phyloP scores from a whole-genome alignment of 2,888 invertebrate species.

The Tuberolachnus salignus region DNA sequence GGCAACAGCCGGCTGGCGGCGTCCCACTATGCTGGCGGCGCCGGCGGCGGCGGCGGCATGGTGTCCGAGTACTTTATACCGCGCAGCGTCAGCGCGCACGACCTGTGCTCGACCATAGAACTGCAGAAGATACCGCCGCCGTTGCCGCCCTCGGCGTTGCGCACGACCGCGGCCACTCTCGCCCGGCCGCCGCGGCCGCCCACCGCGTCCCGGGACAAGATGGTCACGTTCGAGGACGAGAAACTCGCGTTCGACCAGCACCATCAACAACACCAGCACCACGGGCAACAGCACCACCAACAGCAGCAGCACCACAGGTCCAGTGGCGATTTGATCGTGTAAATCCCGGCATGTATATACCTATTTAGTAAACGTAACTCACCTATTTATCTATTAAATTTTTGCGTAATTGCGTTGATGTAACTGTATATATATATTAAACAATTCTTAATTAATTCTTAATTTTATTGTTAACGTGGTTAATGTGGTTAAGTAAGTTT shows the following conservation, averaged over 20 bases:
- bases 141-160: constrained; percentile 62
- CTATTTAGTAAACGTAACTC: not conserved
- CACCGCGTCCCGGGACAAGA: constrained; percentile 70
- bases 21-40: constrained; percentile 56
- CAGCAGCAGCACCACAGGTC: constrained; percentile 18
- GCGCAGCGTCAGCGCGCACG: constrained; percentile 82
- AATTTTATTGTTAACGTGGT: constrained; percentile 7
- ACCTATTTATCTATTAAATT: not conserved
- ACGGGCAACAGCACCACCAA: not conserved
- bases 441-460: not conserved
- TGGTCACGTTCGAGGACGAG: constrained; percentile 83
- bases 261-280: not conserved
- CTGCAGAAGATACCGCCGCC: constrained; percentile 64
- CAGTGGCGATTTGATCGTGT: constrained; percentile 32
- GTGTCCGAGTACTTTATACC: constrained; percentile 81
- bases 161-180: constrained; percentile 59
- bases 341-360: not conserved
- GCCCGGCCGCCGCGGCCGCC: constrained; percentile 56
- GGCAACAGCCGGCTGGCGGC: not conserved
- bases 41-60: constrained; percentile 55
- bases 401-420: not conserved
- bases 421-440: constrained; percentile 2
- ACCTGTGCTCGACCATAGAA: constrained; percentile 70
- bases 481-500: not conserved
- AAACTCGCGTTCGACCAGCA: constrained; percentile 9